A percentile compares a stretch with the other conserved stretches of the same genome.
phyloP scores from a whole-genome alignment of 2,888 invertebrate genomes.

The Cheilosia impressa region DNA sequence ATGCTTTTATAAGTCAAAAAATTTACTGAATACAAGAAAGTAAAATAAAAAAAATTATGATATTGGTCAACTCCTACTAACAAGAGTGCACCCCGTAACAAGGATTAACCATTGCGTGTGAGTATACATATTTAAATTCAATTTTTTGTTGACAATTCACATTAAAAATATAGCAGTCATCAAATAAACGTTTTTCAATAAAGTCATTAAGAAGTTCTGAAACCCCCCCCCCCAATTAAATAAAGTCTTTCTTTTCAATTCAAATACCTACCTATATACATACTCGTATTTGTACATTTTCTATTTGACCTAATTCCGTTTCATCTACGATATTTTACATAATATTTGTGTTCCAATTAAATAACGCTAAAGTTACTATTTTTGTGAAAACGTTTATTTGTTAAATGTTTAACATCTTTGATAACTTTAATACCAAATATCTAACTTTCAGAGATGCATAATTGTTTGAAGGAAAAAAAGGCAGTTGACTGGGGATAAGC shows the following conservation, averaged over 20 bases:
- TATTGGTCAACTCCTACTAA: conserved; percentile 43
- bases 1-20: conserved; percentile 26
- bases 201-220: too few relatives aligned
- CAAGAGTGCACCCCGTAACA: conserved; percentile 24
- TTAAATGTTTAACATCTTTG: neutral
- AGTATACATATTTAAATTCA: conserved; percentile 10
- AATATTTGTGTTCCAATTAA: neutral
- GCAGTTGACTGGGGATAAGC: neutral
- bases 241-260: too few relatives aligned
- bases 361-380: neutral
- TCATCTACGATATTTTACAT: too few relatives aligned
- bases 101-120: conserved; percentile 15
- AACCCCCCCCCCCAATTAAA: too few relatives aligned
- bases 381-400: neutral
- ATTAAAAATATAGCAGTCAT: neutral
- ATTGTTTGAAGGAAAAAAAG: neutral
- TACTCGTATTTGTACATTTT: too few relatives aligned
- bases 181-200: too few relatives aligned
- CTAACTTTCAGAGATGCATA: conserved; percentile 9
- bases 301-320: too few relatives aligned
- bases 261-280: too few relatives aligned
- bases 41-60: conserved; percentile 28
- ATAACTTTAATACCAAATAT: neutral
- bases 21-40: conserved; percentile 33
- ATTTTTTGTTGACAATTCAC: conserved; percentile 2